These are phyloP conservation scores for Meteorus sp. DNA, from an alignment of 1,140 invertebrate species.

Conservation along the genomic window DNA sequence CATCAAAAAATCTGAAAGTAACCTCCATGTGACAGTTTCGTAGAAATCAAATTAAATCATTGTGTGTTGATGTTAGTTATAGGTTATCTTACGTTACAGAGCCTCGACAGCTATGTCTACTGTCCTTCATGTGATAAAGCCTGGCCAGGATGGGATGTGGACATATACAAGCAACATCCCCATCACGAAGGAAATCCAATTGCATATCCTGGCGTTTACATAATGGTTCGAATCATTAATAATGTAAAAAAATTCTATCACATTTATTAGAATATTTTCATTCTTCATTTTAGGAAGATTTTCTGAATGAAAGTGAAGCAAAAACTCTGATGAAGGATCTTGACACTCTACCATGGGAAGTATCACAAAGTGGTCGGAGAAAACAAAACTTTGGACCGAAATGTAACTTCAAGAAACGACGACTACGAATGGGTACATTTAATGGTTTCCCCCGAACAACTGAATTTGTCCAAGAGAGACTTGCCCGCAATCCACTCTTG, in stretches of 20 bases:
- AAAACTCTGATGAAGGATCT: constrained; percentile 68
- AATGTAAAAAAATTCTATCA: constrained; percentile 8
- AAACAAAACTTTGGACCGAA: constrained; percentile 99
- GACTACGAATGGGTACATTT: constrained; percentile 79
- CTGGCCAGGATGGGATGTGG: constrained; percentile 71
- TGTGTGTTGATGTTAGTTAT: constrained; percentile 9
- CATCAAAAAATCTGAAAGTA: constrained; percentile 46
- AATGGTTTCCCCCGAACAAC: constrained; percentile 85
- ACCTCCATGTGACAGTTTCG: not conserved
- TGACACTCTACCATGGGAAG: constrained; percentile 83
- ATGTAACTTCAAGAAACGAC: constrained; percentile 96
- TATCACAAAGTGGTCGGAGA: constrained; percentile 92
- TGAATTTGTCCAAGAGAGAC: constrained; percentile 80
- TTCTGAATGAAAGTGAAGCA: constrained; percentile 77
- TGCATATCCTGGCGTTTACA: constrained; percentile 71
- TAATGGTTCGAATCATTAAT: constrained; percentile 56
- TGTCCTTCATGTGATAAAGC: constrained; percentile 75
- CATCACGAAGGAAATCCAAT: constrained; percentile 66
- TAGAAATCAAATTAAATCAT: constrained; percentile 4
- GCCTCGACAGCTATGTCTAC: constrained; percentile 68
- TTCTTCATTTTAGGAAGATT: constrained; percentile 63
- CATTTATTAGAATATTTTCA: constrained; percentile 6
- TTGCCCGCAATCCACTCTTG: constrained; percentile 67
- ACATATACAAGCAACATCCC: constrained; percentile 66
- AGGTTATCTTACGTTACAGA: constrained; percentile 47